These are phyloP conservation scores for Creontiades dilutus DNA, from an alignment of 2,888 invertebrate species.

Conservation along the genomic window DNA sequence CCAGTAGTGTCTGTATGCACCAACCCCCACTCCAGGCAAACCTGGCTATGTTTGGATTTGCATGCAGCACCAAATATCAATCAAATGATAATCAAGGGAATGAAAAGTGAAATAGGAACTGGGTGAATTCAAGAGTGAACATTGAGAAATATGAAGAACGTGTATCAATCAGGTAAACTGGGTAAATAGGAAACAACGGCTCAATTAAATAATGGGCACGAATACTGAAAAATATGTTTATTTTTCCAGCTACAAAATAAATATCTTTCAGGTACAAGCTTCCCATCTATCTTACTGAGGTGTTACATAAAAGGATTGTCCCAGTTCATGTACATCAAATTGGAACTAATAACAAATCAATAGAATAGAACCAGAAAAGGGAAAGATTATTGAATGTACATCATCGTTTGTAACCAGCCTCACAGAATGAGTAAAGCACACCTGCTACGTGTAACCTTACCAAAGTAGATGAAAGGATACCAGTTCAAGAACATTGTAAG, in stretches of 20 bases:
- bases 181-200: not conserved
- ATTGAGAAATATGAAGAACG: no score
- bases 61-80: no score
- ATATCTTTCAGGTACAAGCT: conserved; percentile 48
- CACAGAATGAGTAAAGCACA: not conserved
- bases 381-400: no score
- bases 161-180: no score
- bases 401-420: not conserved
- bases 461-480: no score
- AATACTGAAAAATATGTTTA: conserved; percentile 45
- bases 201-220: not conserved
- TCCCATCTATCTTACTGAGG: not conserved
- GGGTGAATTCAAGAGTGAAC: no score
- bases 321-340: not conserved
- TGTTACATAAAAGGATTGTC: not conserved
- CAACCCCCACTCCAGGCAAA: no score
- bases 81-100: no score
- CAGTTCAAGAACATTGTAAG: no score
- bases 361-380: not conserved
- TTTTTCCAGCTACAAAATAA: conserved; percentile 44
- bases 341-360: not conserved
- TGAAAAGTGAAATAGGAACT: no score
- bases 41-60: no score
- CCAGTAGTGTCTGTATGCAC: no score
- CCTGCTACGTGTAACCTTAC: not conserved